Evolutionary conservation across 2,797 vertebrate genomes (phyloP).

Genomic region (Pangasius sanitwongsei): DNA sequence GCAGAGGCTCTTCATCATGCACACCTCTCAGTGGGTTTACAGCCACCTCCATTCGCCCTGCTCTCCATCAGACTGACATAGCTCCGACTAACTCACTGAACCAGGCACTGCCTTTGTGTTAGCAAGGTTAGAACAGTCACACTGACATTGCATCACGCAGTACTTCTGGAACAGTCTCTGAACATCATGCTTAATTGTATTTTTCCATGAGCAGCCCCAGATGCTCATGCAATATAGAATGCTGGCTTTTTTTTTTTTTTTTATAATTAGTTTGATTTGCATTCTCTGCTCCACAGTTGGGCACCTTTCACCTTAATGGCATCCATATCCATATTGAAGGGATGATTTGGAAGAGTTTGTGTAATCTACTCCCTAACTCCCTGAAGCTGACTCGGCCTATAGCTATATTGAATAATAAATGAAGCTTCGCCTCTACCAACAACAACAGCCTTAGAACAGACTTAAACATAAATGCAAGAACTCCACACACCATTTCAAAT

Average conservation of each 20-base stretch:
- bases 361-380: constrained; percentile 15
- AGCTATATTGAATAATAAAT: constrained; percentile 35
- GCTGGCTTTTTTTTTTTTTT: no score
- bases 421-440: neutral
- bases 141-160: constrained; percentile 32
- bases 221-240: neutral
- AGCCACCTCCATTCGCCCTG: constrained; percentile 41
- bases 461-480: neutral
- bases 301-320: neutral
- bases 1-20: constrained; percentile 53
- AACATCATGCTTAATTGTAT: constrained; percentile 6
- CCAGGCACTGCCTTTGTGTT: constrained; percentile 38
- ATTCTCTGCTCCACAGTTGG: neutral
- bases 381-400: neutral
- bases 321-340: neutral
- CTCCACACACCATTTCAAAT: constrained; percentile 2
- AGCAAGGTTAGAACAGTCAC: constrained; percentile 37
- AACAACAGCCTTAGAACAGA: neutral
- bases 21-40: constrained; percentile 48
- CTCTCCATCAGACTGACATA: constrained; percentile 50
- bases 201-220: neutral
- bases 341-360: neutral
- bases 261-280: neutral
- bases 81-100: constrained; percentile 45
- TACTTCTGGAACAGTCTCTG: constrained; percentile 8